phyloP scores from a whole-genome alignment of 2,888 invertebrate species.

The Operophtera brumata region DNA sequence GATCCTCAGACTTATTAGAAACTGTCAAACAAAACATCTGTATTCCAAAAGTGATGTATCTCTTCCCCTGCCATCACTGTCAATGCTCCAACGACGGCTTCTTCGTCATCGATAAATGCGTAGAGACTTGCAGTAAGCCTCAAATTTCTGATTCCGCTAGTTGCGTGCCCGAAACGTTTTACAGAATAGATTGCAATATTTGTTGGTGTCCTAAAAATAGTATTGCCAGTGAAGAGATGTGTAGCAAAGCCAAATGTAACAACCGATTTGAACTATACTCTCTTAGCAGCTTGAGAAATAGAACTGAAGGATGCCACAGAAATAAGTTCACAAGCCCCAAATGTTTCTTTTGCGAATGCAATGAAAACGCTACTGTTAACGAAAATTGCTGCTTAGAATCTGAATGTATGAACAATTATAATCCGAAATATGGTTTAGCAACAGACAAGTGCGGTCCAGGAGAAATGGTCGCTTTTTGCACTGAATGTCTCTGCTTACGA shows the following conservation, averaged over 20 bases:
- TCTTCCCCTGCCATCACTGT: slow-evolving; percentile 65
- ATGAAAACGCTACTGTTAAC: slow-evolving; percentile 48
- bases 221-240: slow-evolving; percentile 45
- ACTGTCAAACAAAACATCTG: slow-evolving; percentile 50
- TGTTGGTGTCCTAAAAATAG: slow-evolving; percentile 59
- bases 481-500: slow-evolving; percentile 62
- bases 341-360: slow-evolving; percentile 66
- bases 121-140: slow-evolving; percentile 52
- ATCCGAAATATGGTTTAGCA: slow-evolving; percentile 39
- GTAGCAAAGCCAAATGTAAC: slow-evolving; percentile 48
- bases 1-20: slow-evolving; percentile 30
- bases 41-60: slow-evolving; percentile 67
- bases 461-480: slow-evolving; percentile 61
- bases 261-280: slow-evolving; percentile 29
- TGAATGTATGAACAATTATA: slow-evolving; percentile 49
- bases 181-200: slow-evolving; percentile 58
- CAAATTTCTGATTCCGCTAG: slow-evolving; percentile 23
- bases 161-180: slow-evolving; percentile 58
- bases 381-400: slow-evolving; percentile 57
- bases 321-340: slow-evolving; percentile 54
- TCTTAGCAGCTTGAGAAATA: slow-evolving; percentile 38
- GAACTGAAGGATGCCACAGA: slow-evolving; percentile 43
- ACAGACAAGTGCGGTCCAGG: slow-evolving; percentile 52
- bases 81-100: slow-evolving; percentile 59
- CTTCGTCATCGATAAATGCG: slow-evolving; percentile 58